phyloP scores from a whole-genome alignment of 2,888 invertebrate genomes.

The Ennomos fuscantarius region DNA sequence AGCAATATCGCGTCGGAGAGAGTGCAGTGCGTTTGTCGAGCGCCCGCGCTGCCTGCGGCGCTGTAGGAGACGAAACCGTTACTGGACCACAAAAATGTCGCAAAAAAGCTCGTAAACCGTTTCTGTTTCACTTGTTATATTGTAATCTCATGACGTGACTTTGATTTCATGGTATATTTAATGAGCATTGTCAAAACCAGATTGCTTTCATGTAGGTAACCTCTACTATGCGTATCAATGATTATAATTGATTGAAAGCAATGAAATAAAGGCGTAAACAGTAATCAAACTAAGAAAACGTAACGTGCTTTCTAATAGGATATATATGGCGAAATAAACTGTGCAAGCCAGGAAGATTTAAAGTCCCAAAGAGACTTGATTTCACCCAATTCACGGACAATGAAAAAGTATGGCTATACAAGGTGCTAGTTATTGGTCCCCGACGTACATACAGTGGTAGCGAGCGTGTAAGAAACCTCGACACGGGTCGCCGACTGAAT shows the following conservation, averaged over 20 bases:
- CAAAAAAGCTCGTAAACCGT: constrained; percentile 74
- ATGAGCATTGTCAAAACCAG: constrained; percentile 54
- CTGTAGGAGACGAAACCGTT: constrained; percentile 71
- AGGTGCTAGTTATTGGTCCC: constrained; percentile 66
- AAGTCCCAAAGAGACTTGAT: constrained; percentile 13
- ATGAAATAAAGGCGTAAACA: constrained; percentile 1
- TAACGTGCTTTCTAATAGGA: neutral
- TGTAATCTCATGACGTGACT: constrained; percentile 73
- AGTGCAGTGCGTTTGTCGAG: constrained; percentile 13
- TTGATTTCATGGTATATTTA: constrained; percentile 72
- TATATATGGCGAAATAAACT: neutral
- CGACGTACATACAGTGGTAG: constrained; percentile 61
- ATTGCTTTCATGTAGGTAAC: constrained; percentile 59
- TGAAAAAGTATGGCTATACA: constrained; percentile 33
- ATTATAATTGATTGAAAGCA: constrained; percentile 19
- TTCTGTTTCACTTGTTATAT: constrained; percentile 78
- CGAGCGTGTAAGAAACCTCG: constrained; percentile 71
- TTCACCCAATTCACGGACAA: constrained; percentile 21
- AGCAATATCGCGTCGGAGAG: constrained; percentile 11
- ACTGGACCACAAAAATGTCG: constrained; percentile 72
- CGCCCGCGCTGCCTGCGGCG: constrained; percentile 38
- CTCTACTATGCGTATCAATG: constrained; percentile 55
- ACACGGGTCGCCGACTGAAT: constrained; percentile 73
- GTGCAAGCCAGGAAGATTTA: constrained; percentile 5
- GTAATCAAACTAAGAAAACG: neutral